Evolutionary conservation across 2,113 vertebrate genomes (phyloP).

Genomic region (Xiphophorus hellerii): DNA sequence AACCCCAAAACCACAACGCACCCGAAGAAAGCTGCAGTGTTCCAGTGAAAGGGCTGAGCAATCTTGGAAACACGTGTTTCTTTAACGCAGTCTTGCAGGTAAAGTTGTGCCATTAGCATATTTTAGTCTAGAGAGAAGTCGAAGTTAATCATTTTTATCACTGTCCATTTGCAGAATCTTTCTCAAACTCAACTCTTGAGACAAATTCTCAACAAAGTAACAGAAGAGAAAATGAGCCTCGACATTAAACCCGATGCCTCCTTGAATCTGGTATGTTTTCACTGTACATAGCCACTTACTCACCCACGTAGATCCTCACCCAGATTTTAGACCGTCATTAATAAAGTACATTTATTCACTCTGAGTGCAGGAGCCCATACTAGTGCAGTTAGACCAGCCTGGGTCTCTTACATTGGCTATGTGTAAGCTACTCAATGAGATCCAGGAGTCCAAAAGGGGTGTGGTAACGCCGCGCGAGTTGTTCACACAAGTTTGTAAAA

Average conservation of each 20-base stretch:
- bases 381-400: conserved; percentile 85
- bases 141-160: neutral
- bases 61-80: conserved; percentile 97
- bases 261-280: conserved; percentile 68
- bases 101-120: neutral
- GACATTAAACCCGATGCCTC: conserved; percentile 78
- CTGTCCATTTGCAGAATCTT: conserved; percentile 84
- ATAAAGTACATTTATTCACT: neutral
- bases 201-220: conserved; percentile 85
- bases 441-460: conserved; percentile 88
- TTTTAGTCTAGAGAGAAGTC: neutral
- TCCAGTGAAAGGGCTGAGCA: conserved; percentile 91
- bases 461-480: conserved; percentile 90
- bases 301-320: neutral
- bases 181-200: conserved; percentile 91
- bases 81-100: conserved; percentile 99
- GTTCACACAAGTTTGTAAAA: conserved; percentile 98
- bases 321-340: neutral
- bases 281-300: neutral
- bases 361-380: conserved; percentile 82
- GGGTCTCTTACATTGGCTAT: conserved; percentile 91
- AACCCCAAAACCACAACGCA: conserved; percentile 58
- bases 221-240: conserved; percentile 81
- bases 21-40: conserved; percentile 62
- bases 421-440: conserved; percentile 91